Conservation (phyloP, 2,888 invertebrate species). For the Seira musarum region DNA sequence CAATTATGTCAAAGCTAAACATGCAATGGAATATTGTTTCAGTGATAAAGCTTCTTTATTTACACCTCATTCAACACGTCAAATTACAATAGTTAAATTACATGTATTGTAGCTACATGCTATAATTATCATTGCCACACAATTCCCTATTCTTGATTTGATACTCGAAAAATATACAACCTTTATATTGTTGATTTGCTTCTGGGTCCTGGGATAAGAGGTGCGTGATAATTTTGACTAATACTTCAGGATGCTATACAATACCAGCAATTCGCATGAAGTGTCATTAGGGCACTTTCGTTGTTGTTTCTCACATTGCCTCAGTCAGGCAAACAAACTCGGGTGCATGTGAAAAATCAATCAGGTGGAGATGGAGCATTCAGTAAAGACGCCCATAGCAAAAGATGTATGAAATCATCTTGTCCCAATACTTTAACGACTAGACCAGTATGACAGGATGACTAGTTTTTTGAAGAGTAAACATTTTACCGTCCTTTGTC, state of each 20-base stretch:
- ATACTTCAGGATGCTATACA: no score
- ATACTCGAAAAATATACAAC: no score
- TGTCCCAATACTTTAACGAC: no score
- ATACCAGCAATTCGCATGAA: neutral
- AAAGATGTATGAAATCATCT: no score
- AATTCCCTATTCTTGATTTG: no score
- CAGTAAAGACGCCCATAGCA: no score
- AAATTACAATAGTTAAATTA: constrained; percentile 40
- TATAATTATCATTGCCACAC: constrained; percentile 43
- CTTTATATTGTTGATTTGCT: no score
- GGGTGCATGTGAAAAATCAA: constrained; percentile 5
- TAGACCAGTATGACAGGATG: neutral
- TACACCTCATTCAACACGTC: constrained; percentile 41
- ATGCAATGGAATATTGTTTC: neutral
- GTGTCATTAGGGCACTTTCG: neutral
- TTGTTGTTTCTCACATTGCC: no score
- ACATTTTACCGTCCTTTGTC: neutral
- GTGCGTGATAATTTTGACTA: neutral
- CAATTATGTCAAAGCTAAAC: constrained; percentile 5
- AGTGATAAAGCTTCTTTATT: constrained; percentile 13
- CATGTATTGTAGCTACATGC: constrained; percentile 19
- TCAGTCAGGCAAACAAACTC: no score
- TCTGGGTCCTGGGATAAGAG: no score
- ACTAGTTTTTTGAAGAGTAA: neutral
- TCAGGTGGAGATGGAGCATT: no score